Evolutionary conservation across 1,140 invertebrate genomes (phyloP).

Genomic region (Mycetomoellerius zeteki): DNA sequence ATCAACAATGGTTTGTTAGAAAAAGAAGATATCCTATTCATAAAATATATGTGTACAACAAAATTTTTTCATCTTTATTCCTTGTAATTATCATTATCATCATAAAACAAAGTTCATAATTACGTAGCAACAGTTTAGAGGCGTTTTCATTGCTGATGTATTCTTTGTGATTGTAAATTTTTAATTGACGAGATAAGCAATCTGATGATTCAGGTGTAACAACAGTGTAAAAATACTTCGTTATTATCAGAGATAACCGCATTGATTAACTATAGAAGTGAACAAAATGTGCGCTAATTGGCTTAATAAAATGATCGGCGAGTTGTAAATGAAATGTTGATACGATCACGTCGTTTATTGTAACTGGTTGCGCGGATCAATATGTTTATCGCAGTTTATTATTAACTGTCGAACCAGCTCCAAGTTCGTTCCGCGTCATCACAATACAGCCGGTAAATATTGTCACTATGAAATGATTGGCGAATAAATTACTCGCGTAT

Average conservation of each 20-base stretch:
- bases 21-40: neutral
- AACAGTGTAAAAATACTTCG: neutral
- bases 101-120: neutral
- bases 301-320: constrained; percentile 44
- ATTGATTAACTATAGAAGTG: constrained; percentile 37
- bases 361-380: constrained; percentile 42
- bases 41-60: neutral
- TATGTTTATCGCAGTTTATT: constrained; percentile 67
- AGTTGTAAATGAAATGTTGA: constrained; percentile 43
- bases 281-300: constrained; percentile 48
- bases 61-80: neutral
- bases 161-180: neutral
- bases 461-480: constrained; percentile 64
- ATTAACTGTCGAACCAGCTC: constrained; percentile 57
- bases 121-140: neutral
- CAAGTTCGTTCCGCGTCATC: constrained; percentile 62
- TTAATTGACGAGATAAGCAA: constrained; percentile 30
- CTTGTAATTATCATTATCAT: neutral
- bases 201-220: constrained; percentile 18
- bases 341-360: constrained; percentile 40
- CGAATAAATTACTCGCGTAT: constrained; percentile 66
- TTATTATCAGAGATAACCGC: neutral
- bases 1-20: no score
- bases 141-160: neutral
- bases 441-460: constrained; percentile 57